Percentiles rank a stretch among this genome's conserved stretches.
Evolutionary conservation across 1,140 invertebrate genomes (phyloP).

Genomic region (Sesamia nonagrioides): DNA sequence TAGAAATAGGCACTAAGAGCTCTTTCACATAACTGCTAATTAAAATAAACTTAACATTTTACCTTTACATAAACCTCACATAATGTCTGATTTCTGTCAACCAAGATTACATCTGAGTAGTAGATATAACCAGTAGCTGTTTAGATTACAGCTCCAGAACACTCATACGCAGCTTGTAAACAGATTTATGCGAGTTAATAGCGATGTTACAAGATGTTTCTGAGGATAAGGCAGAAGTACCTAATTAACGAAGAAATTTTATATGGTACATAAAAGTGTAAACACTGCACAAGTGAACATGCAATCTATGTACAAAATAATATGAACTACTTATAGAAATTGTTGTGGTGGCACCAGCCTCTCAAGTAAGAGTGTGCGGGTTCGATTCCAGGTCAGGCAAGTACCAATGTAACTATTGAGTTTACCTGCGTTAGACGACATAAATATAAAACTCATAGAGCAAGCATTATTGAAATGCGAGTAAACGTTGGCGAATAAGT

Average conservation of each 20-base stretch:
- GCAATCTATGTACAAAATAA: background rate
- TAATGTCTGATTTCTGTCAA: conserved; percentile 6
- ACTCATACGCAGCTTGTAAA: background rate
- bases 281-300: background rate
- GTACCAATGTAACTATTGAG: too few relatives aligned
- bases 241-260: background rate
- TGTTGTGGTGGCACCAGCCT: too few relatives aligned
- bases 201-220: background rate
- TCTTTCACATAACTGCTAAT: conserved; percentile 12
- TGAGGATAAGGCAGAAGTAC: background rate
- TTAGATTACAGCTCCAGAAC: background rate
- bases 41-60: conserved; percentile 33
- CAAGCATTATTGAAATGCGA: too few relatives aligned
- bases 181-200: conserved; percentile 1
- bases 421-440: too few relatives aligned
- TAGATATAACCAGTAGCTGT: background rate
- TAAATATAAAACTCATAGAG: too few relatives aligned
- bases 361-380: too few relatives aligned
- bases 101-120: background rate
- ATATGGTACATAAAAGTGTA: background rate
- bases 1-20: too few relatives aligned
- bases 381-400: too few relatives aligned
- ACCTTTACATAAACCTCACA: background rate
- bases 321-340: background rate
- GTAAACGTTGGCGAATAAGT: too few relatives aligned